These are phyloP conservation scores for Apamea crenata DNA, from an alignment of 2,888 invertebrate species.

Conservation along the genomic window DNA sequence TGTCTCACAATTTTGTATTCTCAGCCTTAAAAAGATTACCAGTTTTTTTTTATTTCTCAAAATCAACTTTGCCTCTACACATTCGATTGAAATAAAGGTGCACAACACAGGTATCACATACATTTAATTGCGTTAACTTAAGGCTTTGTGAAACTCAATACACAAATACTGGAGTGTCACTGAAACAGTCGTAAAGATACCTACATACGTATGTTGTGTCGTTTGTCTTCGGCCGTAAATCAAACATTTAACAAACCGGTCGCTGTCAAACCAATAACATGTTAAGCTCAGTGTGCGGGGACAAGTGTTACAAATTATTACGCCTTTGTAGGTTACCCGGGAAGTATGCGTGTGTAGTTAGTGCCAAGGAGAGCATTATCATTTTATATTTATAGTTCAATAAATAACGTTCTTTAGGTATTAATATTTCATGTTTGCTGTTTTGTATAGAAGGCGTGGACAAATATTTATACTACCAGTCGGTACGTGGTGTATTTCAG, in stretches of 20 bases:
- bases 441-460: conserved; percentile 27
- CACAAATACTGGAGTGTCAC: conserved; percentile 65
- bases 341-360: conserved; percentile 57
- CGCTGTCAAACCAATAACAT: conserved; percentile 83
- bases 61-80: background rate
- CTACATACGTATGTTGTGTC: conserved; percentile 65
- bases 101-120: background rate
- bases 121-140: conserved; percentile 17
- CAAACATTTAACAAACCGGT: conserved; percentile 82
- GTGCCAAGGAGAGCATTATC: conserved; percentile 56
- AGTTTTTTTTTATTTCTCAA: background rate
- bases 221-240: conserved; percentile 80
- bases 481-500: conserved; percentile 21
- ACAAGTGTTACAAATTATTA: conserved; percentile 74
- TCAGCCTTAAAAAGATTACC: background rate
- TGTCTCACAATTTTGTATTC: background rate
- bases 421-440: conserved; percentile 28
- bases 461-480: conserved; percentile 23
- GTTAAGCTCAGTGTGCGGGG: conserved; percentile 74
- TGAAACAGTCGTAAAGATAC: conserved; percentile 72
- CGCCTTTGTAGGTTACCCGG: conserved; percentile 65
- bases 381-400: conserved; percentile 55
- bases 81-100: background rate
- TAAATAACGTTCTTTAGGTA: conserved; percentile 43
- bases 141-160: conserved; percentile 44